A percentile compares a stretch with the other conserved stretches of the same genome.
These are phyloP conservation scores for Chironomus tentans DNA, from an alignment of 2,888 invertebrate species.

Conservation along the genomic window DNA sequence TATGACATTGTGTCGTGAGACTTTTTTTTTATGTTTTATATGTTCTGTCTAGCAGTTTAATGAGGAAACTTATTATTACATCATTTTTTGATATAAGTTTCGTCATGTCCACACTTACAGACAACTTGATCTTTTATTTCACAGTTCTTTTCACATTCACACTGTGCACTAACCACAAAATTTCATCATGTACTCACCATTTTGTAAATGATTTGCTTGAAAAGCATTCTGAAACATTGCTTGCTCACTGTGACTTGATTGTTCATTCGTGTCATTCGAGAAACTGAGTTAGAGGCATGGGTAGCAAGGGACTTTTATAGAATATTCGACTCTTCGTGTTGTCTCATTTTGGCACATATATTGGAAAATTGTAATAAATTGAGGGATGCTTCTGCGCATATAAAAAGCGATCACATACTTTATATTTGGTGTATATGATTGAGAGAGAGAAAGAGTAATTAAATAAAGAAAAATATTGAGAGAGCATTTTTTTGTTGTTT, in stretches of 20 bases:
- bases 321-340: background rate
- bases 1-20: no score
- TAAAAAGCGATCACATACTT: background rate
- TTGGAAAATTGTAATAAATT: constrained; percentile 10
- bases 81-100: background rate
- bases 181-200: constrained; percentile 19
- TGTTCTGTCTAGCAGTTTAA: background rate
- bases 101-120: background rate
- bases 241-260: constrained; percentile 23
- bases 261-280: constrained; percentile 26
- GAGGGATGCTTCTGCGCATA: constrained; percentile 18
- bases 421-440: background rate
- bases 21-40: no score
- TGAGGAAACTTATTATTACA: background rate
- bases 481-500: no score
- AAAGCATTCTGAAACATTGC: constrained; percentile 27
- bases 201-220: constrained; percentile 26
- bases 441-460: background rate
- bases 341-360: constrained; percentile 17
- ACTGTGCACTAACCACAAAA: background rate
- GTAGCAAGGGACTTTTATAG: constrained; percentile 17
- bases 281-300: constrained; percentile 16
- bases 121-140: background rate
- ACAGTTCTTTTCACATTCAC: background rate
- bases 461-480: background rate